A percentile compares a stretch with the other conserved stretches of the same genome.
These are phyloP conservation scores for Anniella stebbinsi DNA, from an alignment of 2,797 vertebrate species.

Conservation along the genomic window DNA sequence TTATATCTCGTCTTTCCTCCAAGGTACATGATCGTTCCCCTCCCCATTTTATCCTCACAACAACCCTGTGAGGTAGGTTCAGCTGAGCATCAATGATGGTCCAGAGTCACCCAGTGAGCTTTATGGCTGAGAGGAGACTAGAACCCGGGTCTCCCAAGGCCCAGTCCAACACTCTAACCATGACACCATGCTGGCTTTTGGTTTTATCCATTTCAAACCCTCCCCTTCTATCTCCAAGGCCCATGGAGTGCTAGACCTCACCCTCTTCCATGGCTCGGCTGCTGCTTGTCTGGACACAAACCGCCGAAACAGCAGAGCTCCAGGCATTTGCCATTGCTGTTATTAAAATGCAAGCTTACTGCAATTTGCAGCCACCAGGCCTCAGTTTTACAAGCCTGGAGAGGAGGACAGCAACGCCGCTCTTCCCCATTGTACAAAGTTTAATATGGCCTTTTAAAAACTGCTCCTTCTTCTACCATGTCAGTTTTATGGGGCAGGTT, in stretches of 20 bases:
- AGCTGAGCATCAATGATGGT: too few species aligned
- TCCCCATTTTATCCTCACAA: too few species aligned
- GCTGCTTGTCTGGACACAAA: slow-evolving; percentile 5
- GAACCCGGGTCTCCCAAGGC: too few species aligned
- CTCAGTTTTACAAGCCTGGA: slow-evolving; percentile 53
- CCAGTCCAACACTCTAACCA: too few species aligned
- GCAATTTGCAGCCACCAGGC: slow-evolving; percentile 13
- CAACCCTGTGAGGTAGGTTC: too few species aligned
- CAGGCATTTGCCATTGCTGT: slow-evolving; percentile 17
- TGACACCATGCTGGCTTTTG: too few species aligned
- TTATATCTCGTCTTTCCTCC: too few species aligned
- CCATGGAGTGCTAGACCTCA: neutral
- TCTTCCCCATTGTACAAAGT: slow-evolving; percentile 36
- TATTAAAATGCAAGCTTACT: slow-evolving; percentile 31
- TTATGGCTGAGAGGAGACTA: too few species aligned
- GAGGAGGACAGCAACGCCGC: slow-evolving; percentile 11
- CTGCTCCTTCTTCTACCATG: slow-evolving; percentile 37
- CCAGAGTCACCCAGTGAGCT: too few species aligned
- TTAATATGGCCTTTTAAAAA: slow-evolving; percentile 37
- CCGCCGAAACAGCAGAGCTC: slow-evolving; percentile 4
- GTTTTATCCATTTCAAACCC: too few species aligned
- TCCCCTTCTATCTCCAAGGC: neutral
- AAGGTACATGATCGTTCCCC: too few species aligned
- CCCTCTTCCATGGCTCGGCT: neutral
- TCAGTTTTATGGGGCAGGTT: slow-evolving; percentile 35